phyloP scores from a whole-genome alignment of 2,113 vertebrate species.

The Thermophis baileyi region DNA sequence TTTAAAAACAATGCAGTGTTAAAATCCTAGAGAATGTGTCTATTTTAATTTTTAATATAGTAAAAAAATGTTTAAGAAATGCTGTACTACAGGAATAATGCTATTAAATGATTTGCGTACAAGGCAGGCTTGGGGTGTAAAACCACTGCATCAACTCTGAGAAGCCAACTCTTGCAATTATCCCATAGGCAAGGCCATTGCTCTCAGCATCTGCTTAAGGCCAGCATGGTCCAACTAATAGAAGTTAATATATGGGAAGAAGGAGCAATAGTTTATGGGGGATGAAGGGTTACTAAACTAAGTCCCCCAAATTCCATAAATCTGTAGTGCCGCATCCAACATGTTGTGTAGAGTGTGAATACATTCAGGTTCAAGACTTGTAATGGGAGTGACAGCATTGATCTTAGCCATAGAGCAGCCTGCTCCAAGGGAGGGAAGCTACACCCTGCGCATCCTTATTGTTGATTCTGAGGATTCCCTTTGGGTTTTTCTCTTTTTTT shows the following conservation, averaged over 20 bases:
- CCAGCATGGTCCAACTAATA: not conserved
- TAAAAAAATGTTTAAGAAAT: not conserved
- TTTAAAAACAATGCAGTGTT: not conserved
- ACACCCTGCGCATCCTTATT: not conserved
- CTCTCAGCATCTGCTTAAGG: not conserved
- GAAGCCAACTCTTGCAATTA: not conserved
- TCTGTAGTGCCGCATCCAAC: not conserved
- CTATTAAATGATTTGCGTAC: not conserved
- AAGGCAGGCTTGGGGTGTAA: not conserved
- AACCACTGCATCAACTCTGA: not conserved
- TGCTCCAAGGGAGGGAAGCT: not conserved
- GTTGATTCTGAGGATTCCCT: not conserved
- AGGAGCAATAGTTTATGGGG: not conserved
- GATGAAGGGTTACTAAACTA: not conserved
- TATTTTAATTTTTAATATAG: not conserved
- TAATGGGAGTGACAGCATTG: not conserved
- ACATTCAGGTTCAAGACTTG: not conserved
- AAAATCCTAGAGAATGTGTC: not conserved
- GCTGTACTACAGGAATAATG: not conserved
- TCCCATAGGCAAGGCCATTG: not conserved
- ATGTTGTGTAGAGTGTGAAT: not conserved
- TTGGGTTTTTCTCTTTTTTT: not conserved
- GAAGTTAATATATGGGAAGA: not conserved
- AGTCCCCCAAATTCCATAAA: not conserved
- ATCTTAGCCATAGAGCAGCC: not conserved